Evolutionary conservation across 1,140 invertebrate genomes (phyloP).

Genomic region (Cylas formicarius): DNA sequence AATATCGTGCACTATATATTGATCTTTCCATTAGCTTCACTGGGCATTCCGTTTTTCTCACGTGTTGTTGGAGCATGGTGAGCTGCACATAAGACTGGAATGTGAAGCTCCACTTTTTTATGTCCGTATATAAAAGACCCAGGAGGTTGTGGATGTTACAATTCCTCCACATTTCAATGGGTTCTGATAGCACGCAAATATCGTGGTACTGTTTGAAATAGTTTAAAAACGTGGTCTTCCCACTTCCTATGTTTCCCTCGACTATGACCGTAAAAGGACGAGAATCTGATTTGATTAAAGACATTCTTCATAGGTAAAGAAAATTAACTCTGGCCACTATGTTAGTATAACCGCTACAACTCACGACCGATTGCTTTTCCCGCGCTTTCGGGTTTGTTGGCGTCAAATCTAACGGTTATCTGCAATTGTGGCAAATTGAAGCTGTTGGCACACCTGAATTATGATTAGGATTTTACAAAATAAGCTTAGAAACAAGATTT

Average conservation of each 20-base stretch:
- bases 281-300: conserved; percentile 5
- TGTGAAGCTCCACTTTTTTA: conserved; percentile 68
- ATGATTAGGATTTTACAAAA: too few relatives aligned
- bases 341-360: too few relatives aligned
- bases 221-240: conserved; percentile 84
- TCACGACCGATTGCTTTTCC: too few relatives aligned
- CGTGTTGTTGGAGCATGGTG: conserved; percentile 79
- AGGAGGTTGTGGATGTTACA: conserved; percentile 69
- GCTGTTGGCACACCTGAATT: too few relatives aligned
- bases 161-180: conserved; percentile 77
- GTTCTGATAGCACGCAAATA: conserved; percentile 48
- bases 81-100: conserved; percentile 86
- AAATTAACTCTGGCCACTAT: conserved; percentile 2
- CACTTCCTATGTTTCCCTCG: conserved; percentile 89
- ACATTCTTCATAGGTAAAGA: conserved; percentile 10
- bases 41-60: conserved; percentile 51
- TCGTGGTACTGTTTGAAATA: conserved; percentile 59
- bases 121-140: conserved; percentile 78
- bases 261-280: conserved; percentile 73
- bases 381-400: too few relatives aligned
- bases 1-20: conserved; percentile 71
- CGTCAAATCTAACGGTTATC: too few relatives aligned
- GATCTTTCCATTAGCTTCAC: conserved; percentile 88
- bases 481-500: too few relatives aligned
- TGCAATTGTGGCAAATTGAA: too few relatives aligned